Evolutionary conservation across 2,888 invertebrate species (phyloP).

Genomic region (Tortricodes alternella): DNA sequence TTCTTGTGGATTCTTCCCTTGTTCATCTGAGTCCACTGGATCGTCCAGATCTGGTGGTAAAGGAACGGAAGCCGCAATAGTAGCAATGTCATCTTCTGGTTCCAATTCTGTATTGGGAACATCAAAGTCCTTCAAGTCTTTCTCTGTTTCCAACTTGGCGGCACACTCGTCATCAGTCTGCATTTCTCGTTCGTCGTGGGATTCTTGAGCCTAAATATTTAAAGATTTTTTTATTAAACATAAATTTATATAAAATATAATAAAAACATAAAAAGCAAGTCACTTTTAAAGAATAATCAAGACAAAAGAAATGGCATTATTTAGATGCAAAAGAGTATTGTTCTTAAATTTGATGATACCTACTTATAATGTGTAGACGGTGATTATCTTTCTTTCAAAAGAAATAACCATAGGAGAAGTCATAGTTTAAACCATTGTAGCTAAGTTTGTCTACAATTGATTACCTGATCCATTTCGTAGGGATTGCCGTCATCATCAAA

Average conservation of each 20-base stretch:
- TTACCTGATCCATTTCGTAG: slow-evolving; percentile 60
- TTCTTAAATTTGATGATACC: too few species aligned
- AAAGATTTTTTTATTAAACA: too few species aligned
- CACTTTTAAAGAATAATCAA: too few species aligned
- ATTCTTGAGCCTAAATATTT: slow-evolving; percentile 51
- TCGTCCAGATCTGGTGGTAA: slow-evolving; percentile 48
- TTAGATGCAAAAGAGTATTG: too few species aligned
- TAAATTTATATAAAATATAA: neutral
- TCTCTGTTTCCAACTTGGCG: slow-evolving; percentile 52
- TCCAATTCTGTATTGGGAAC: slow-evolving; percentile 37
- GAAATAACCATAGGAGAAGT: too few species aligned
- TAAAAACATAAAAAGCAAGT: too few species aligned
- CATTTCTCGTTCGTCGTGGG: slow-evolving; percentile 62
- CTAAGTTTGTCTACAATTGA: too few species aligned
- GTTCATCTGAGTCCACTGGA: slow-evolving; percentile 42
- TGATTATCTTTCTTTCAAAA: too few species aligned
- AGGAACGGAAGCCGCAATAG: slow-evolving; percentile 42
- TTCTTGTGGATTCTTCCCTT: slow-evolving; percentile 42
- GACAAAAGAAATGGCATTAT: too few species aligned
- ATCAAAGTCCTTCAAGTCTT: slow-evolving; percentile 36
- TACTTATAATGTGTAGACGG: too few species aligned
- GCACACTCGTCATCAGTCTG: slow-evolving; percentile 60
- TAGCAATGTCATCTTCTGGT: slow-evolving; percentile 30
- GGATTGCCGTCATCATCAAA: slow-evolving; percentile 87
- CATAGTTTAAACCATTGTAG: too few species aligned